Base-by-base conservation (phyloP, 1,140 invertebrate species). In the Rhopalosiphum maidis region DNA sequence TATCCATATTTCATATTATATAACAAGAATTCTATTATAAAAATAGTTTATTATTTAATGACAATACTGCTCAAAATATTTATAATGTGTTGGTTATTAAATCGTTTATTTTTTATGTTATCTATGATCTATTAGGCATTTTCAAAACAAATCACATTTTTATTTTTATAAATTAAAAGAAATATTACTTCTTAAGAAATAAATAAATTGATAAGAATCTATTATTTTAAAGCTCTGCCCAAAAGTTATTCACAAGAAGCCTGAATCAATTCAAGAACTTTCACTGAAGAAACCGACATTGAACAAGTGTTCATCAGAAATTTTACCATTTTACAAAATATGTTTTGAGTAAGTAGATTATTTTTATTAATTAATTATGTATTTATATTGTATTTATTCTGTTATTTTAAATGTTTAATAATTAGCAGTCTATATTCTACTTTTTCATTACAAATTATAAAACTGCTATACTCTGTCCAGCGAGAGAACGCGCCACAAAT, bases 321-420 rank as follows among this genome's bases (percentile, higher is more conserved):
- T 54, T 54, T 15, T 93, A 30, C 91, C 91, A 43, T 93, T 93
- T 93, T 93, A 93, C 25, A 93, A 93, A 85, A 93, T 93, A 93
- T 93, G 82, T 21, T 93, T 86, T 43, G 25, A 93, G 91, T 93
- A 93, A 93, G 7, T 51, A 51, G 35, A 35, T 92, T 83, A 68
- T 90, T 43, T 60, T 22, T 90, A 90, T 41, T 41, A 30, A 90
- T 41, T 41, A 30, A 18, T 89, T 25, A 37, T 54, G 37, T 3
- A 22, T 15, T 35, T 35, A 54, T 89, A 54, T 51, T 51, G 15
- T 48, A 0, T 21, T 48, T 87, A 87, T 2, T n/a, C 48, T 7
- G 0, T 9, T 8, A 46, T 7, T 46, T 46, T 2, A 51, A 82
- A 82, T 41, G 15, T 46, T 91, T 82, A 43, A 41, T 41, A 55